A percentile compares a stretch with the other conserved stretches of the same genome.
phyloP scores from a whole-genome alignment of 1,140 invertebrate genomes.

The Triops cancriformis region DNA sequence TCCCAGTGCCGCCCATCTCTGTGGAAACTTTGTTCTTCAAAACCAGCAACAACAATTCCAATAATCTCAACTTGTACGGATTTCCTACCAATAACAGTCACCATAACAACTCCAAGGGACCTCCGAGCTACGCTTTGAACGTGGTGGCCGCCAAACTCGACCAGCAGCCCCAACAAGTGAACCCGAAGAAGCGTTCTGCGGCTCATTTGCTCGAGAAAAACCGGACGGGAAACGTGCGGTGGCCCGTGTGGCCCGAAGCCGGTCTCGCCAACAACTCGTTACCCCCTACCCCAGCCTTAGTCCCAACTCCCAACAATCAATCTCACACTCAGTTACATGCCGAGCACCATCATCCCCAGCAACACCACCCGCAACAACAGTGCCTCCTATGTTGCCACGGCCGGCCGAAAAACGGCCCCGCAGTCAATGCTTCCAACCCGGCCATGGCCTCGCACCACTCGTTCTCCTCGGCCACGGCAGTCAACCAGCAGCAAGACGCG shows the following conservation, averaged over 20 bases:
- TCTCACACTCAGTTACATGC: not conserved
- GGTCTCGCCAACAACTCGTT: not conserved
- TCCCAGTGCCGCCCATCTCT: not conserved
- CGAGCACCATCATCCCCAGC: not conserved
- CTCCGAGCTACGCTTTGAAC: not conserved
- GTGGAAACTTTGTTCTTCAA: slow-evolving; percentile 7
- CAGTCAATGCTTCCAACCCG: not conserved
- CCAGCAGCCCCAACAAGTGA: not conserved
- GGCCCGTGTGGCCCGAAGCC: not conserved
- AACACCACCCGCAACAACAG: not conserved
- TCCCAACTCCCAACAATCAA: slow-evolving; percentile 7
- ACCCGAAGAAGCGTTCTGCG: not conserved
- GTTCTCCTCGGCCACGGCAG: not conserved
- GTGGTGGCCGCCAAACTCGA: not conserved
- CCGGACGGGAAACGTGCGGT: not conserved
- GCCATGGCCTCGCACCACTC: not conserved
- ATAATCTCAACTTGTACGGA: slow-evolving; percentile 6
- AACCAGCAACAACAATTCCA: not conserved
- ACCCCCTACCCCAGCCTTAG: not conserved
- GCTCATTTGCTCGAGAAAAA: not conserved
- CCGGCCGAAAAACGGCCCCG: not conserved
- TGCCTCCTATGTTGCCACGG: not conserved
- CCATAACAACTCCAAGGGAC: slow-evolving; percentile 5
- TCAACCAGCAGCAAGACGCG: not conserved
- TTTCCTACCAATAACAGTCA: not conserved